Percentiles rank a stretch among this genome's conserved stretches.
Evolutionary conservation across 2,888 invertebrate species (phyloP).

Genomic region (Agonopterix alstromeriana): DNA sequence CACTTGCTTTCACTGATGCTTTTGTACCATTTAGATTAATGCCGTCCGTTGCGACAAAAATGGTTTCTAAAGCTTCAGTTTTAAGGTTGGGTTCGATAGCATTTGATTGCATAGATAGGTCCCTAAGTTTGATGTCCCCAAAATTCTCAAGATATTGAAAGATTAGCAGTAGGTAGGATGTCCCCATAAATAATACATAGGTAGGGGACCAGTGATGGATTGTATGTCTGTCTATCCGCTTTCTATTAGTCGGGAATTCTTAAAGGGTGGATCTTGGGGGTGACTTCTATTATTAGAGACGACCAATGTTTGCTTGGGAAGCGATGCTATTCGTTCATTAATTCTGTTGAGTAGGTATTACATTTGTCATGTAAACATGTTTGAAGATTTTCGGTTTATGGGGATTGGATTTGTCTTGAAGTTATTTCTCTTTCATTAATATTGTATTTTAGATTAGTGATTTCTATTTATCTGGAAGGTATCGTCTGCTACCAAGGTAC

Average conservation of each 20-base stretch:
- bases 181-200: conserved; percentile 75
- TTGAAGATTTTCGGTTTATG: background rate
- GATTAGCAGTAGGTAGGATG: conserved; percentile 71
- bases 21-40: conserved; percentile 24
- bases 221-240: conserved; percentile 66
- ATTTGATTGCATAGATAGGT: conserved; percentile 7
- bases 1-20: conserved; percentile 36
- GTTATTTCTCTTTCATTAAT: background rate
- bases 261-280: conserved; percentile 67
- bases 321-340: conserved; percentile 54
- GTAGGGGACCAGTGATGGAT: conserved; percentile 69
- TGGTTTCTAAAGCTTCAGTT: conserved; percentile 27
- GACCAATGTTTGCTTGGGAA: conserved; percentile 66
- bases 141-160: conserved; percentile 75
- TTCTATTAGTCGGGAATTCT: conserved; percentile 73
- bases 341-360: conserved; percentile 41
- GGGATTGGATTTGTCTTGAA: background rate
- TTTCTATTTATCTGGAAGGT: no score
- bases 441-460: no score
- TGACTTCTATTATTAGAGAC: conserved; percentile 53
- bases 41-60: conserved; percentile 21
- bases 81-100: conserved; percentile 21
- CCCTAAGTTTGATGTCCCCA: conserved; percentile 51
- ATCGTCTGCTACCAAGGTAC: no score
- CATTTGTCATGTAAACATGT: conserved; percentile 34